Evolutionary conservation across 2,888 invertebrate genomes (phyloP), one percentile per base, ranked within the genome.

Genomic region (Callyntrura guangdongensis): DNA sequence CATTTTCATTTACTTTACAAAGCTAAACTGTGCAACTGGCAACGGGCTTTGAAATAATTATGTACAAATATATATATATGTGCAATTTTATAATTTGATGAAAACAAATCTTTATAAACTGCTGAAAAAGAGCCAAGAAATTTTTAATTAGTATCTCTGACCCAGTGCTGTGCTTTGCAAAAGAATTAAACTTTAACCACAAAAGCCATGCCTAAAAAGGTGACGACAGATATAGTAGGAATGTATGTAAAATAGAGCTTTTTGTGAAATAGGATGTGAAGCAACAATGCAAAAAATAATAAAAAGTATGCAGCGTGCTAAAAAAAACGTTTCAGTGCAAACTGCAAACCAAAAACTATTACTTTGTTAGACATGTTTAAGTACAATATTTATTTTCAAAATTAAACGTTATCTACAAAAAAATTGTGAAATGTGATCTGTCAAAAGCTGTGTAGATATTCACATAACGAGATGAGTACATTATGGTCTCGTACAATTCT

Each of bases 231-330:
- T 72, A n/a, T 72, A 45, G 17, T 3, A 45, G 47, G 20, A 22
- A 72, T 72, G 12, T 45, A 45, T 8, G n/a, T 12, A 9, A 8
- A 36, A 36, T 36, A 36, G 36, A 36, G 36, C 36, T 20, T 77
- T n/a, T 49, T 74, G 89, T 89, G 84, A 85, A 89, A 85, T 61
- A 84, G 89, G 85, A 89, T 89, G 56, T 89, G 85, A 89, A 85
- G 89, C 85, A 89, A 89, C 4, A 72, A 56, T 53, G 72, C 74
- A 74, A 74, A 86, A 67, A 53, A 17, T n/a, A 69, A n/a, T n/a
- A 53, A 67, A 72, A 36, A 36, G 36, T 36, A 36, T 83, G 84
- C 61, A 83, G 36, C 45, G 82, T 77, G 84, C 89, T 59, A n/a
- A 77, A 86, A 47, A 64, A 89, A 89, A 83, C 36, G 83, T 72